Evolutionary conservation across 2,888 invertebrate genomes (phyloP), one percentile per base, ranked within the genome.

Genomic region (Amphimallon solstitiale): DNA sequence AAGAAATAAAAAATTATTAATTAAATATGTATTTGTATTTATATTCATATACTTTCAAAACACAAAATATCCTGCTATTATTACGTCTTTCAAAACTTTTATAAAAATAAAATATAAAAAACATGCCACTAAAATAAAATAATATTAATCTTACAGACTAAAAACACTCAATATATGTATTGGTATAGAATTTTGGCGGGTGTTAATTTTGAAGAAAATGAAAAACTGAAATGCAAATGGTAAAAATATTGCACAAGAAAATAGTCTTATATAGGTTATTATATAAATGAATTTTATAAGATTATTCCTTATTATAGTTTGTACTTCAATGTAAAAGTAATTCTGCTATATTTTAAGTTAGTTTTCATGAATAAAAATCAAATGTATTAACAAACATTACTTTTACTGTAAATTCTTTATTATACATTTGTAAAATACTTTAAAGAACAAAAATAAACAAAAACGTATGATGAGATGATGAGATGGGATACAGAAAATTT

Each of bases 381-480:
- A 29, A 51, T 35, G 34, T 15, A 63, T 34, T 49, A 52, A 43
- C 63, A 63, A 63, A 43, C 35, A 51, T 46, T 38, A 46, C 35
- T 4, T 46, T 65, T 65, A 65, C 54, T 65, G 64, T 45, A 65
- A 65, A 65, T 21, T 64, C 52, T 66, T 66, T 66, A 66, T 63
- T 52, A 52, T 62, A 66, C 66, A 63, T 51, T 59, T 49, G 59
- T 67, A 60, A 67, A 66, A 67, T 63, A 67, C 60, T 63, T 49
- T 49, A 56, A 63, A 64, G n/a, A n/a, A n/a, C n/a, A n/a, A 56
- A 52, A 51, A 52, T 17, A 21, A 56, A 17, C 29, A 56, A 59
- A 59, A 23, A 59, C 29, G 29, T 3, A 56, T 56, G 52, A 35
- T 38, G 63, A 63, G 38, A 63, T 63, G 63, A 48, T 43, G 34